A percentile compares a stretch with the other conserved stretches of the same genome.
These are phyloP conservation scores for Rhizoglyphus robini DNA, from an alignment of 1,140 invertebrate genomes.

Conservation along the genomic window DNA sequence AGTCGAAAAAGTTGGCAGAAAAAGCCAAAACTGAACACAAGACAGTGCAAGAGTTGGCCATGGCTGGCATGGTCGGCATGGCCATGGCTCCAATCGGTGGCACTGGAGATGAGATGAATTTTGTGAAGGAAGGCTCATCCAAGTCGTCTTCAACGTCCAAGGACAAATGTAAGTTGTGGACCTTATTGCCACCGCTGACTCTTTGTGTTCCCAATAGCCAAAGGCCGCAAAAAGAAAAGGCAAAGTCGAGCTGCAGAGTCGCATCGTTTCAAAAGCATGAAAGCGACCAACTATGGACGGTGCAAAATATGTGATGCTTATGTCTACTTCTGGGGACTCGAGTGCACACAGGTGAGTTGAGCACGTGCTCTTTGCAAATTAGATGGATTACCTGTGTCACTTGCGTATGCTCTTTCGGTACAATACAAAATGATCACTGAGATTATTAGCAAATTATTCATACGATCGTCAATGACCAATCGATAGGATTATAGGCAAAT, in stretches of 20 bases:
- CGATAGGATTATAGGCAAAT: no score
- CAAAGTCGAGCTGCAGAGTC: slow-evolving; percentile 18
- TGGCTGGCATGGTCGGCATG: no score
- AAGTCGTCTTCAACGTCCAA: no score
- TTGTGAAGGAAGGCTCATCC: no score
- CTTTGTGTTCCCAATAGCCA: neutral
- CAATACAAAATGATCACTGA: no score
- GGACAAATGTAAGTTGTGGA: neutral
- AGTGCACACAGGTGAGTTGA: slow-evolving; percentile 23
- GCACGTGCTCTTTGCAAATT: neutral
- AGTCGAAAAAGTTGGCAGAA: neutral
- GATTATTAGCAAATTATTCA: no score
- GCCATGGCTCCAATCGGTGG: no score
- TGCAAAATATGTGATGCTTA: slow-evolving; percentile 23
- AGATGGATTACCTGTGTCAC: no score
- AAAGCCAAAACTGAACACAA: neutral
- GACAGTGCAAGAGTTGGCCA: no score
- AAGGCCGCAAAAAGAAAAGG: neutral
- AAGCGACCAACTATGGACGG: slow-evolving; percentile 21
- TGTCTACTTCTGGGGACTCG: slow-evolving; percentile 21
- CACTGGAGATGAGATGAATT: no score
- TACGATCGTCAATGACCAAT: no score
- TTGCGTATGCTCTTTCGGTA: no score
- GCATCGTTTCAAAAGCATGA: slow-evolving; percentile 18
- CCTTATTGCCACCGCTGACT: neutral